phyloP scores from a whole-genome alignment of 2,888 invertebrate genomes.

The Eugnorisma glareosa region DNA sequence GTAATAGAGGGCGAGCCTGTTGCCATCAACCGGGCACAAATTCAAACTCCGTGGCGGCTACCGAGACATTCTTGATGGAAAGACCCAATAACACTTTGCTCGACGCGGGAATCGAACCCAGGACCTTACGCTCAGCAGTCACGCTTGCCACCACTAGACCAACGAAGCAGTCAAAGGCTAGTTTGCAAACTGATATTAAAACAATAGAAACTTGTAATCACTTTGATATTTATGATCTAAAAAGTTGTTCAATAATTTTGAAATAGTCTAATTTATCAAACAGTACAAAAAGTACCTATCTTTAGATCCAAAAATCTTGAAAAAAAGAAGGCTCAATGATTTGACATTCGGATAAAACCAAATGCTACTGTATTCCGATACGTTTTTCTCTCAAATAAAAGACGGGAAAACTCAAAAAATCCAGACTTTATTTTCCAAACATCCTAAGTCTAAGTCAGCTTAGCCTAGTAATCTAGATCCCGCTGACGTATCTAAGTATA shows the following conservation, averaged over 20 bases:
- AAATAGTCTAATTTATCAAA: neutral
- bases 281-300: neutral
- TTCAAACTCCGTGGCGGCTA: too few species aligned
- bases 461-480: constrained; percentile 50
- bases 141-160: too few species aligned
- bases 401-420: constrained; percentile 1
- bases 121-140: too few species aligned
- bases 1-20: too few species aligned
- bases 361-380: neutral
- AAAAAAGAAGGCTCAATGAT: neutral
- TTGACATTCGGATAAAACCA: neutral
- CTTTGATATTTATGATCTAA: too few species aligned
- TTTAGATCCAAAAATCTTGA: neutral
- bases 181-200: too few species aligned
- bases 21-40: too few species aligned
- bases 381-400: neutral
- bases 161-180: too few species aligned
- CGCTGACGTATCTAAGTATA: constrained; percentile 49
- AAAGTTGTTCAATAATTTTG: neutral
- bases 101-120: too few species aligned
- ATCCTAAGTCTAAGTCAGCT: constrained; percentile 24
- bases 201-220: neutral
- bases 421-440: constrained; percentile 26
- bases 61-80: too few species aligned
- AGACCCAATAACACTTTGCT: too few species aligned